Conservation (phyloP, 2,888 invertebrate genomes). For the Luffia ferchaultella region DNA sequence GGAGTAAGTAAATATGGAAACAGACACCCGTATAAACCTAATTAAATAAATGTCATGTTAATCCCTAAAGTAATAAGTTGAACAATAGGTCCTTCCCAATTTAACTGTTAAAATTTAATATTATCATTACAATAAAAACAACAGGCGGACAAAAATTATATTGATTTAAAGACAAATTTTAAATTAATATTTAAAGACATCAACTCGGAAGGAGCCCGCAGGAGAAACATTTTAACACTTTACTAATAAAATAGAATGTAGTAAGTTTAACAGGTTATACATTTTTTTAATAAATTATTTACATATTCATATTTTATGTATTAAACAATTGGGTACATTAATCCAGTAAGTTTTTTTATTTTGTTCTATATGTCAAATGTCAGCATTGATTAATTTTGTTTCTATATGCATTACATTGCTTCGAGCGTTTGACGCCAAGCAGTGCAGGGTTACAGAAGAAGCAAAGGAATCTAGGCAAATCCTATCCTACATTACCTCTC, state of each 20-base stretch:
- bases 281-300: conserved; percentile 49
- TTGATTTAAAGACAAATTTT: no score
- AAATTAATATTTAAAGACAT: not conserved
- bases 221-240: conserved; percentile 45
- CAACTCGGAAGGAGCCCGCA: not conserved
- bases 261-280: conserved; percentile 62
- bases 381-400: not conserved
- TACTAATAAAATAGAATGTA: conserved; percentile 66
- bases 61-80: not conserved
- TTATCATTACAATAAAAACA: not conserved
- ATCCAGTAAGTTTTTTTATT: not conserved
- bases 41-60: not conserved
- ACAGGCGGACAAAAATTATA: not conserved
- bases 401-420: not conserved
- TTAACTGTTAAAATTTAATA: not conserved
- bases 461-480: conserved; percentile 23
- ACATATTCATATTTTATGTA: not conserved
- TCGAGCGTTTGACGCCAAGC: no score
- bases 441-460: conserved; percentile 20
- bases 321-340: not conserved
- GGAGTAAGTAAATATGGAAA: not conserved
- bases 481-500: conserved; percentile 18
- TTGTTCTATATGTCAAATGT: not conserved
- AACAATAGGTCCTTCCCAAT: not conserved
- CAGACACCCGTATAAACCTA: not conserved